Evolutionary conservation across 2,888 invertebrate genomes (phyloP).

Genomic region (Mongoloraphidia duomilia): DNA sequence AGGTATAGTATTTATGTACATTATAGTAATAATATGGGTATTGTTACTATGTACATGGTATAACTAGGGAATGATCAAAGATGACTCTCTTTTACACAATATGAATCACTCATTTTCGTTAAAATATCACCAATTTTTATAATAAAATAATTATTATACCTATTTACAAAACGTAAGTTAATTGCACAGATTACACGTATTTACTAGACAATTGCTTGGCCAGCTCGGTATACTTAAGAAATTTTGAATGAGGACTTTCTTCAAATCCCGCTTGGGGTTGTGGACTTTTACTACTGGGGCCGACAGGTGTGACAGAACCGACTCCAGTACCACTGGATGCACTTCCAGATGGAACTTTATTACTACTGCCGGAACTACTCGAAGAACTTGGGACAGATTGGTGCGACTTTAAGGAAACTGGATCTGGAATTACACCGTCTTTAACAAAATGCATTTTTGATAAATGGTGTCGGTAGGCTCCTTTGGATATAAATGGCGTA

Average conservation of each 20-base stretch:
- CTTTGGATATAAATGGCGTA: slow-evolving; percentile 91
- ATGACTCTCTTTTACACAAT: no score
- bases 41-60: no score
- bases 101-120: no score
- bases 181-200: slow-evolving; percentile 55
- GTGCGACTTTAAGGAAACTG: slow-evolving; percentile 45
- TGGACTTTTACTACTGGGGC: slow-evolving; percentile 24
- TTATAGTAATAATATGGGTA: no score
- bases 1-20: no score
- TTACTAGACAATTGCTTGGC: slow-evolving; percentile 97
- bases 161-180: background rate
- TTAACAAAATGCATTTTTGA: slow-evolving; percentile 93
- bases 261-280: slow-evolving; percentile 47
- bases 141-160: background rate
- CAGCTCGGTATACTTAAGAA: slow-evolving; percentile 95
- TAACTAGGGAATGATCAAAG: no score
- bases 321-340: slow-evolving; percentile 10
- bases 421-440: slow-evolving; percentile 73
- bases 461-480: slow-evolving; percentile 89
- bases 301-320: slow-evolving; percentile 17
- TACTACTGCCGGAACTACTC: slow-evolving; percentile 16
- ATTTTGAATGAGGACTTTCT: slow-evolving; percentile 92
- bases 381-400: slow-evolving; percentile 25
- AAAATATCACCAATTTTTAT: no score
- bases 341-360: slow-evolving; percentile 15